Percentiles rank a stretch among this genome's conserved stretches.
phyloP scores from a whole-genome alignment of 2,797 vertebrate genomes.

The Cercopithecus mitis region DNA sequence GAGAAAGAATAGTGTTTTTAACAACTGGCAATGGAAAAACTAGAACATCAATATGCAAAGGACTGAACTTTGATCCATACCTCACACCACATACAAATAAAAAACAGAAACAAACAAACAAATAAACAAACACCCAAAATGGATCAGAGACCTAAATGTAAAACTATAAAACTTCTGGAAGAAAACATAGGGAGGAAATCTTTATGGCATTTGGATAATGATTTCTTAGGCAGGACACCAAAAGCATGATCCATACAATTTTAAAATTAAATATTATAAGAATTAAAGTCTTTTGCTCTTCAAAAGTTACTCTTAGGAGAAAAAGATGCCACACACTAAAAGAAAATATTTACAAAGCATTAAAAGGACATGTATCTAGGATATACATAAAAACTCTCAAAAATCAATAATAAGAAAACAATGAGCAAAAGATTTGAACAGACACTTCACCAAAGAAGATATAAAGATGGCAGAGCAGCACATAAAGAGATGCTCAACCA shows the following conservation, averaged over 20 bases:
- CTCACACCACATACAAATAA: not conserved
- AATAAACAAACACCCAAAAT: not conserved
- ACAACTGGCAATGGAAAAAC: not conserved
- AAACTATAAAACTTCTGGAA: not conserved
- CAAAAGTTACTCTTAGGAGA: not conserved
- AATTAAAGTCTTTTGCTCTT: conserved; percentile 2
- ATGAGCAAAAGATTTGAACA: not conserved
- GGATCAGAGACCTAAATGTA: not conserved
- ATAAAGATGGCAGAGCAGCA: not conserved
- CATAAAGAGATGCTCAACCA: not conserved
- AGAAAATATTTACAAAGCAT: not conserved
- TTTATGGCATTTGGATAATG: not conserved
- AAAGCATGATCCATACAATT: not conserved
- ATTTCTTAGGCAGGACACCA: not conserved
- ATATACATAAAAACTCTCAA: not conserved
- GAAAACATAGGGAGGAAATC: not conserved
- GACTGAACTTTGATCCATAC: not conserved
- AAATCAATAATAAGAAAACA: not conserved
- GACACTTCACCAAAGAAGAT: not conserved
- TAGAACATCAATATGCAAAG: not conserved
- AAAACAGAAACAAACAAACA: not conserved
- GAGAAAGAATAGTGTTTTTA: not conserved
- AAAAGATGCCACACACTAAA: conserved; percentile 14
- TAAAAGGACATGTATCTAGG: not conserved
- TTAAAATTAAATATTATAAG: not conserved